phyloP scores from a whole-genome alignment of 2,113 vertebrate species.

The Fulica atra region DNA sequence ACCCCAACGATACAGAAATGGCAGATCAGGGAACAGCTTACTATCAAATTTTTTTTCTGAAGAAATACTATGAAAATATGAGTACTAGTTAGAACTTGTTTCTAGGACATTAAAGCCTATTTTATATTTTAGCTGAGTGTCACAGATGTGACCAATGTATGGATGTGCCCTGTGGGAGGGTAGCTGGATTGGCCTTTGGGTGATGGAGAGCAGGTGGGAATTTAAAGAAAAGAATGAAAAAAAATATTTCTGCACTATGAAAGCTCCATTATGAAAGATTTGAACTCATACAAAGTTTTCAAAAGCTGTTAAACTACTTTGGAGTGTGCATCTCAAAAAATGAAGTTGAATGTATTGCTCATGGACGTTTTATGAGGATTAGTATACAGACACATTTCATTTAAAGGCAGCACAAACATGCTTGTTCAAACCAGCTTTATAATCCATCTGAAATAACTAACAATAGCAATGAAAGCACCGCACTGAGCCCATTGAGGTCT shows the following conservation, averaged over 20 bases:
- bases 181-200: background rate
- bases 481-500: background rate
- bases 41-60: background rate
- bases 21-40: background rate
- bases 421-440: slow-evolving; percentile 36
- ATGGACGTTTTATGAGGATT: slow-evolving; percentile 26
- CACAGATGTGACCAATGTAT: background rate
- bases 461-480: slow-evolving; percentile 41
- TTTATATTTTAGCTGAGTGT: background rate
- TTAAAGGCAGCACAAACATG: slow-evolving; percentile 25
- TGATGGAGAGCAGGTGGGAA: background rate
- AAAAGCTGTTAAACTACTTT: slow-evolving; percentile 12
- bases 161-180: background rate
- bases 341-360: background rate
- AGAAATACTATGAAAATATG: background rate
- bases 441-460: slow-evolving; percentile 53
- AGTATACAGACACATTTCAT: background rate
- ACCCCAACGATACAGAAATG: background rate
- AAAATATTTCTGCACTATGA: background rate
- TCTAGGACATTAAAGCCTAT: background rate
- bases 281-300: slow-evolving; percentile 34
- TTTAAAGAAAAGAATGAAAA: background rate
- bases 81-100: background rate
- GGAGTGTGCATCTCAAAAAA: background rate
- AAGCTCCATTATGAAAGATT: slow-evolving; percentile 55